Conservation (phyloP, 2,888 invertebrate genomes). For the Pollenia amentaria region DNA sequence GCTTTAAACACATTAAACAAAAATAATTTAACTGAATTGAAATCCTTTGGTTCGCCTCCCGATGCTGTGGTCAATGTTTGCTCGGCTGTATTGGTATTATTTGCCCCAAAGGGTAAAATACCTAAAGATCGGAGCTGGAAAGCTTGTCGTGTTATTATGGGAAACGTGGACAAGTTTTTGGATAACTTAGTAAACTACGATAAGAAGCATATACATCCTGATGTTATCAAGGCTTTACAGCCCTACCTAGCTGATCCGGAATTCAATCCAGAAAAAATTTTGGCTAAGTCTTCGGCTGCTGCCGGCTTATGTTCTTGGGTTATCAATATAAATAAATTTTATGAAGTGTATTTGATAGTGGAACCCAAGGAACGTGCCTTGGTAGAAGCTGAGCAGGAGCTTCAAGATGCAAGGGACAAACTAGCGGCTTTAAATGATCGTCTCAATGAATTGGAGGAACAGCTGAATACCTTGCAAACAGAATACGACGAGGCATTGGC, state of each 20-base stretch:
- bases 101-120: slow-evolving; percentile 91
- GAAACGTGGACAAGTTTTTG: slow-evolving; percentile 94
- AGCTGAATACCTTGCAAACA: slow-evolving; percentile 90
- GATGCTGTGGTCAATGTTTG: slow-evolving; percentile 94
- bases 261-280: slow-evolving; percentile 93
- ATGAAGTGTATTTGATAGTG: slow-evolving; percentile 95
- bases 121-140: slow-evolving; percentile 98
- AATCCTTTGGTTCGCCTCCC: slow-evolving; percentile 96
- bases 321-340: slow-evolving; percentile 94
- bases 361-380: slow-evolving; percentile 96
- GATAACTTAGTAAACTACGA: slow-evolving; percentile 93
- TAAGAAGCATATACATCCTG: slow-evolving; percentile 96
- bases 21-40: slow-evolving; percentile 96
- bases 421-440: slow-evolving; percentile 90
- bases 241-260: slow-evolving; percentile 88
- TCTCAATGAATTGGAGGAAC: slow-evolving; percentile 89
- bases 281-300: slow-evolving; percentile 94
- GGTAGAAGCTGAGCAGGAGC: slow-evolving; percentile 92
- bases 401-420: slow-evolving; percentile 92
- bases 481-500: slow-evolving; percentile 94
- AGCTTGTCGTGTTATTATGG: slow-evolving; percentile 95
- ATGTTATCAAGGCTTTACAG: slow-evolving; percentile 92
- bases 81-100: slow-evolving; percentile 94
- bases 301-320: slow-evolving; percentile 98
- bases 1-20: slow-evolving; percentile 97